Base-by-base conservation (phyloP, 2,113 vertebrate genomes). In the Datnioides undecimradiatus region DNA sequence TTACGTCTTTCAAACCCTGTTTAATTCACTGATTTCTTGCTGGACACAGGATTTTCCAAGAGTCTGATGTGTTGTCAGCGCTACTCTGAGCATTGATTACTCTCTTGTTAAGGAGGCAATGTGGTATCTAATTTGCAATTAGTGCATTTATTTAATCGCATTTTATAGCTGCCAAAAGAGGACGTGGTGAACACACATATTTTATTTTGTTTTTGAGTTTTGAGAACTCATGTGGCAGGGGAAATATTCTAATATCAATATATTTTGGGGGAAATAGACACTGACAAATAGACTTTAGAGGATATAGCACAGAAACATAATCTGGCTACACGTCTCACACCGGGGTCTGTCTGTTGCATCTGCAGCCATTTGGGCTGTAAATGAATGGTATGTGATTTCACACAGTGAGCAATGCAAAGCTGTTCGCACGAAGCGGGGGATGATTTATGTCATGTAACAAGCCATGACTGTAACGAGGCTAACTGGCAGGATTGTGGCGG, bases 361-460 rank as follows among this genome's bases (percentile, higher is more conserved):
- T 59, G 6, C 29, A 46, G 14, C 21, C 12, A 34, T 59, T 25
- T 60, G 6, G 36, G 55, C 16, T 21, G 16, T 11, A 31, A 31
- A 45, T 36, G 10, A 64, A 76, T 23, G 23, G 11, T 40, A 55
- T 45, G 58, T n/a, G 36, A 17, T 21, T 66, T 45, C 36, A 3
- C 16, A 57, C 19, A 21, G 6, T 54, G 13, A 51, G 34, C 55
- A 33, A 36, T 57, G 33, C 12, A 17, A 45, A 21, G 36, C 65
- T 58, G 57, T 72, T 51, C 16, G n/a, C n/a, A 46, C 25, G 58
- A 71, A 71, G n/a, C 12, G n/a, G 13, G 6, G 64, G 21, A 54
- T 78, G 5, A 79, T 67, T 54, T 31, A 57, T 70, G 14, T 10
- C 55, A 12, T 55, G 27, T 34, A 33, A 54, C 36, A 7, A 29